These are phyloP conservation scores for Dipus sagitta DNA, from an alignment of 2,797 vertebrate species.

Conservation along the genomic window DNA sequence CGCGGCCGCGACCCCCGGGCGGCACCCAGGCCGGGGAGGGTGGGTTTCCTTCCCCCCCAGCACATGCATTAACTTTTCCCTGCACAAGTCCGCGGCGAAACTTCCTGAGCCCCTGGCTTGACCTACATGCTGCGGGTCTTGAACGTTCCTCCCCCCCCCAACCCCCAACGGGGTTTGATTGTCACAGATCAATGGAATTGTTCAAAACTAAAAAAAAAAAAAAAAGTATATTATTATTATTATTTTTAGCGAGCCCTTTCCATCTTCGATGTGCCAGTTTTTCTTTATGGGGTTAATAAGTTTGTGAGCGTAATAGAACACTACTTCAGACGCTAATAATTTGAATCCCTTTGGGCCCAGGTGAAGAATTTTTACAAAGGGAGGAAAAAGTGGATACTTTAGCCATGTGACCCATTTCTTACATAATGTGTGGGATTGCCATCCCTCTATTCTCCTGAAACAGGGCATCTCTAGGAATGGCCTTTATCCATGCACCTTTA, in stretches of 20 bases:
- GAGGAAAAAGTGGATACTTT: background rate
- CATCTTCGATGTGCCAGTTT: background rate
- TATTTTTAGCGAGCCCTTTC: background rate
- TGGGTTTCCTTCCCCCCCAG: background rate
- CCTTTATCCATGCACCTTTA: constrained; percentile 12
- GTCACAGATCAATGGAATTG: background rate
- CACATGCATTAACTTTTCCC: constrained; percentile 60
- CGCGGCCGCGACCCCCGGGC: background rate
- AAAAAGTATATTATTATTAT: background rate
- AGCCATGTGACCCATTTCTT: constrained; percentile 73
- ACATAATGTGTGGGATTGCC: constrained; percentile 48
- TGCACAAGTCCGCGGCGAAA: constrained; percentile 28
- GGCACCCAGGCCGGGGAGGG: background rate
- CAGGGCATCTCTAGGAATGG: background rate
- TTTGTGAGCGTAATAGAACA: background rate
- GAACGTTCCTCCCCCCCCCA: background rate
- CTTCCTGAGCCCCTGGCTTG: constrained; percentile 3
- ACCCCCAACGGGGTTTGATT: background rate
- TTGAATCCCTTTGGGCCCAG: background rate
- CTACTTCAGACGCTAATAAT: constrained; percentile 35
- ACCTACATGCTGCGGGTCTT: background rate
- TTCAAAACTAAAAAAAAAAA: background rate
- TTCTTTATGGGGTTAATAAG: background rate
- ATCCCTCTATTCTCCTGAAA: background rate
- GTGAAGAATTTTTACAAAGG: constrained; percentile 36